Evolutionary conservation across 2,113 vertebrate species (phyloP).

Genomic region (Hyperoodon ampullatus): DNA sequence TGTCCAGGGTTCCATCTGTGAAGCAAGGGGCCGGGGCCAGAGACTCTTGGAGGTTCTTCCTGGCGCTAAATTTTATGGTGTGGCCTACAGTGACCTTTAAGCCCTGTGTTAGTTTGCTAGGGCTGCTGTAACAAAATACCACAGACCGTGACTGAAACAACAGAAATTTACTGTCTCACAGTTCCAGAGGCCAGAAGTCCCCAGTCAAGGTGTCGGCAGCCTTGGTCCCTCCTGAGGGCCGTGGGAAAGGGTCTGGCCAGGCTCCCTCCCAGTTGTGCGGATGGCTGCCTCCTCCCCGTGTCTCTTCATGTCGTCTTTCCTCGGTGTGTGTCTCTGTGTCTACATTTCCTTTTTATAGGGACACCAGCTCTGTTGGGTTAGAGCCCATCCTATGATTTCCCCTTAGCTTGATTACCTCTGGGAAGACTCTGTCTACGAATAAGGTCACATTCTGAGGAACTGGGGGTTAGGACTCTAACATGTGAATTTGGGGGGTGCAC

Average conservation of each 20-base stretch:
- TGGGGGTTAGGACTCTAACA: not conserved
- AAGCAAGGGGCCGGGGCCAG: not conserved
- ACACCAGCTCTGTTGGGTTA: not conserved
- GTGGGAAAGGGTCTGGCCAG: too few species aligned
- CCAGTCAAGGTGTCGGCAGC: not conserved
- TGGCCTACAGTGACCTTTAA: accelerated
- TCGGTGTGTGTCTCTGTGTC: not conserved
- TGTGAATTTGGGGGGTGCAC: not conserved
- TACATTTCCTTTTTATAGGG: not conserved
- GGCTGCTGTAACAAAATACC: not conserved
- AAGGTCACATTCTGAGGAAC: not conserved
- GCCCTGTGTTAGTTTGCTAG: not conserved
- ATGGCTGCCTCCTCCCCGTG: not conserved
- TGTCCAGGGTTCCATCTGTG: accelerated
- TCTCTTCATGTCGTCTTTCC: not conserved
- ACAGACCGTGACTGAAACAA: not conserved
- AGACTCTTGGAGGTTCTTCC: not conserved
- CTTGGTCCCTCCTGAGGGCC: not conserved
- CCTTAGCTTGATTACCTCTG: not conserved
- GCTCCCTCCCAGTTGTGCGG: not conserved
- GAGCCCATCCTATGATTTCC: not conserved
- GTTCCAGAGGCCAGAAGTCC: not conserved
- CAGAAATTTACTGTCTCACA: not conserved
- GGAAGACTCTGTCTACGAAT: not conserved
- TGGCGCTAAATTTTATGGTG: not conserved